These are phyloP conservation scores for Spongia lamella DNA, from an alignment of 37 sponge, comb jelly and placozoan species.

Conservation along the genomic window DNA sequence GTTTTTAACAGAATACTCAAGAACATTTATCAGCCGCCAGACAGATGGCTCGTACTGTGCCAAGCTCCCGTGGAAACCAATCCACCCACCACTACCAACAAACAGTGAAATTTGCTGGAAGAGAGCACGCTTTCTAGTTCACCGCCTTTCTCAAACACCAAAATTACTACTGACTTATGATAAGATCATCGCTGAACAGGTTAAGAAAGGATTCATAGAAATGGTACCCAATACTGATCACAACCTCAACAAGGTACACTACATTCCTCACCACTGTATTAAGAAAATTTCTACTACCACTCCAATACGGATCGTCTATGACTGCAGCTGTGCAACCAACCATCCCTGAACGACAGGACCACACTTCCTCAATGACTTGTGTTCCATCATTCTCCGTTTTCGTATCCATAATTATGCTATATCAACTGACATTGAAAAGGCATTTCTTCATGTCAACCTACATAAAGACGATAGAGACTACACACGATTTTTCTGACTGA, in stretches of 20 bases:
- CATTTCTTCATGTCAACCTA: too few relatives aligned
- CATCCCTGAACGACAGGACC: too few relatives aligned
- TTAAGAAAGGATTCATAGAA: constrained; percentile 17
- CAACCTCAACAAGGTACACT: neutral
- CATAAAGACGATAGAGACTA: too few relatives aligned
- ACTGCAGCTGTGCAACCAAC: too few relatives aligned
- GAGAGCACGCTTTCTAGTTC: neutral
- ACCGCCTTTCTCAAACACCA: constrained; percentile 4
- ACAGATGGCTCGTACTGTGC: constrained; percentile 2
- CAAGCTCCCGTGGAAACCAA: constrained; percentile 7
- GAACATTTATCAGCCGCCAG: too few relatives aligned
- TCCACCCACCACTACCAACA: constrained; percentile 6
- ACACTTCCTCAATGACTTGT: too few relatives aligned
- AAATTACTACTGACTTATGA: constrained; percentile 5
- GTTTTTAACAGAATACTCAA: too few relatives aligned
- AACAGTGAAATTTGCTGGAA: neutral
- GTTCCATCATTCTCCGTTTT: too few relatives aligned
- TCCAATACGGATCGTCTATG: constrained; percentile 20
- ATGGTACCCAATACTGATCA: neutral
- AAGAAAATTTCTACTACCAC: neutral
- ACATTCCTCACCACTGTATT: constrained; percentile 28
- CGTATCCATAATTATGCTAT: too few relatives aligned
- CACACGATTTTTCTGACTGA: too few relatives aligned
- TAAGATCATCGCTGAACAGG: constrained; percentile 5
- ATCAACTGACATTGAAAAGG: too few relatives aligned